Conservation (phyloP, 2,113 vertebrate species). For the Jaculus jaculus region DNA sequence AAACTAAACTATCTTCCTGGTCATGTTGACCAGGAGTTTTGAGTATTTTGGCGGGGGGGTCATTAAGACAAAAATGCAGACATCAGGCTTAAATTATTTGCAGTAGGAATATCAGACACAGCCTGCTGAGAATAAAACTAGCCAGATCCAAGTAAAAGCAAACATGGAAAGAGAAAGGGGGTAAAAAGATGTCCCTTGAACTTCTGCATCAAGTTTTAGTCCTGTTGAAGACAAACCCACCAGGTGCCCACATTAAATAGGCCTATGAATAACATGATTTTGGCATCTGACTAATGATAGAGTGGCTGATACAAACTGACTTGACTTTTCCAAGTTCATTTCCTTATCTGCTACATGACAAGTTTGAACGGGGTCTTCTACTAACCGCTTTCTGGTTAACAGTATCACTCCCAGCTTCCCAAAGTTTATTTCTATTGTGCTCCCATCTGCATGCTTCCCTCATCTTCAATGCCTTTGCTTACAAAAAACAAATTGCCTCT, state of each 20-base stretch:
- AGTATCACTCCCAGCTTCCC: not conserved
- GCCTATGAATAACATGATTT: not conserved
- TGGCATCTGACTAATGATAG: not conserved
- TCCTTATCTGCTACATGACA: slow-evolving; percentile 3
- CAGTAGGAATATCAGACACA: not conserved
- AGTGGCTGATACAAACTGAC: not conserved
- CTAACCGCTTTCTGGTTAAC: slow-evolving; percentile 2
- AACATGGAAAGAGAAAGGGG: not conserved
- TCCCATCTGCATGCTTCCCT: not conserved
- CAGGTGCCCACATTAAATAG: not conserved
- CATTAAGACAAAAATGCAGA: not conserved
- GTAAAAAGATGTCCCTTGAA: not conserved
- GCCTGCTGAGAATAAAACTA: not conserved
- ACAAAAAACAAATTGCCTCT: not conserved
- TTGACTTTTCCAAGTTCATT: not conserved
- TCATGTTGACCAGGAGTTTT: not conserved
- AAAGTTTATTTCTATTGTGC: not conserved
- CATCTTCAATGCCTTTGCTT: not conserved
- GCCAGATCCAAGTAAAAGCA: not conserved
- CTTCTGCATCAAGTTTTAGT: not conserved
- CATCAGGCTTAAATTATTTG: not conserved
- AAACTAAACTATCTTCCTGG: not conserved
- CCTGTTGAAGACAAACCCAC: not conserved
- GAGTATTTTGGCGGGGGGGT: not conserved
- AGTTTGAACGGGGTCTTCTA: not conserved